A percentile compares a stretch with the other conserved stretches of the same genome.
phyloP scores from a whole-genome alignment of 1,140 invertebrate species.

The Formica selysi region DNA sequence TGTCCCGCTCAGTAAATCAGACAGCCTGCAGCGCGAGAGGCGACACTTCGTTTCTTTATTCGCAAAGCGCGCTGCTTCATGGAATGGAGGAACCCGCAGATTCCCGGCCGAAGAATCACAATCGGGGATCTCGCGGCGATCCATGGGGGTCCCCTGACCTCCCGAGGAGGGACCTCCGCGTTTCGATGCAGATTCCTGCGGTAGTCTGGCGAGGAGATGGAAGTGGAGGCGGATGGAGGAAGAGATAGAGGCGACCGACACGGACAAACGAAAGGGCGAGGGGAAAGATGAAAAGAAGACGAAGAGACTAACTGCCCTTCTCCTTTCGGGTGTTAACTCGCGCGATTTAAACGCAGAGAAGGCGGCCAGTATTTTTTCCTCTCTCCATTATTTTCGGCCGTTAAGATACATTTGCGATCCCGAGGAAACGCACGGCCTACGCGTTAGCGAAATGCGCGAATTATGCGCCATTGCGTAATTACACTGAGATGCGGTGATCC shows the following conservation, averaged over 20 bases:
- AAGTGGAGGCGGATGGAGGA: background rate
- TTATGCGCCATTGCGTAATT: conserved; percentile 73
- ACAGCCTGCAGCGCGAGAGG: conserved; percentile 23
- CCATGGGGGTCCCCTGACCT: conserved; percentile 67
- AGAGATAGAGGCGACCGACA: background rate
- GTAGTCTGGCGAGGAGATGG: conserved; percentile 13
- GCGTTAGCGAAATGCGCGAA: conserved; percentile 45
- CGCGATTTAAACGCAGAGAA: conserved; percentile 1
- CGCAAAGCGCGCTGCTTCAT: conserved; percentile 44
- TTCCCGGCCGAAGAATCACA: conserved; percentile 67
- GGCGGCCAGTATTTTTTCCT: conserved; percentile 36
- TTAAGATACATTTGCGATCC: conserved; percentile 62
- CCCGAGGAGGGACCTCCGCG: conserved; percentile 49
- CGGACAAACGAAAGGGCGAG: background rate
- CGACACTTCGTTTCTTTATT: conserved; percentile 55
- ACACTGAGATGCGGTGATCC: conserved; percentile 57
- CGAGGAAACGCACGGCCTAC: background rate
- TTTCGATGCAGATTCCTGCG: conserved; percentile 66
- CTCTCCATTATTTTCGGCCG: conserved; percentile 50
- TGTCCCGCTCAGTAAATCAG: conserved; percentile 48
- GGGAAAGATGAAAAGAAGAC: background rate
- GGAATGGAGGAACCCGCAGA: conserved; percentile 53
- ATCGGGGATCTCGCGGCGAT: conserved; percentile 69
- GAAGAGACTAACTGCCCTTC: background rate
- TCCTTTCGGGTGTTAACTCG: conserved; percentile 70